Evolutionary conservation across 2,113 vertebrate species (phyloP).

Genomic region (Pituophis catenifer): DNA sequence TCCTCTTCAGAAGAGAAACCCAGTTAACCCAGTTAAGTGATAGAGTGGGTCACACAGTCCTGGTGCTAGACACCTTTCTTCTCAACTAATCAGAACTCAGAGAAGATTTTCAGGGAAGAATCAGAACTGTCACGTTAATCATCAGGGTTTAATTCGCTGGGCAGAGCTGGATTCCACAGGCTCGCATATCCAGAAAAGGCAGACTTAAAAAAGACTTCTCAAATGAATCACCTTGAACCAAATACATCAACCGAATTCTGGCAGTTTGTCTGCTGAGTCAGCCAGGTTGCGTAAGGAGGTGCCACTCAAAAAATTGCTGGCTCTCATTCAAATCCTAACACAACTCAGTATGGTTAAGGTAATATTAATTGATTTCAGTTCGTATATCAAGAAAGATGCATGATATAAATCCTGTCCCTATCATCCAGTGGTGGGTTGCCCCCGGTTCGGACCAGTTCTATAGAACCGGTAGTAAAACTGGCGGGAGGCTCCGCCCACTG

Average conservation of each 20-base stretch:
- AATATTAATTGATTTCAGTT: slow-evolving; percentile 1
- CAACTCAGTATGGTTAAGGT: neutral
- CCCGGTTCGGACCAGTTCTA: no score
- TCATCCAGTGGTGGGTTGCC: no score
- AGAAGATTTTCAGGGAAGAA: neutral
- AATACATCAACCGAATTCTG: neutral
- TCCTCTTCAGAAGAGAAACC: neutral
- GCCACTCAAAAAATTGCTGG: neutral
- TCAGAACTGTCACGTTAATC: neutral
- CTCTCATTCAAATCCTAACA: neutral
- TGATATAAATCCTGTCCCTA: neutral
- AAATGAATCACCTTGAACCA: neutral
- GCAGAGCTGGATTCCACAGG: neutral
- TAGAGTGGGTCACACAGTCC: neutral
- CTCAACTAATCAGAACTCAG: neutral
- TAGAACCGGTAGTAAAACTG: no score
- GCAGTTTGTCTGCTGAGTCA: neutral
- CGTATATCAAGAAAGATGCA: neutral
- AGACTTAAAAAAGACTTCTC: neutral
- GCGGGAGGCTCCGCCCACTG: no score
- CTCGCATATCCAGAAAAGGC: neutral
- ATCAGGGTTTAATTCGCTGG: neutral
- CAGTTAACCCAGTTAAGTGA: neutral
- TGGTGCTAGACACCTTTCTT: neutral
- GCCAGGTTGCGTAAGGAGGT: neutral